Evolutionary conservation across 2,888 invertebrate genomes (phyloP).

Genomic region (Noctua pronuba): DNA sequence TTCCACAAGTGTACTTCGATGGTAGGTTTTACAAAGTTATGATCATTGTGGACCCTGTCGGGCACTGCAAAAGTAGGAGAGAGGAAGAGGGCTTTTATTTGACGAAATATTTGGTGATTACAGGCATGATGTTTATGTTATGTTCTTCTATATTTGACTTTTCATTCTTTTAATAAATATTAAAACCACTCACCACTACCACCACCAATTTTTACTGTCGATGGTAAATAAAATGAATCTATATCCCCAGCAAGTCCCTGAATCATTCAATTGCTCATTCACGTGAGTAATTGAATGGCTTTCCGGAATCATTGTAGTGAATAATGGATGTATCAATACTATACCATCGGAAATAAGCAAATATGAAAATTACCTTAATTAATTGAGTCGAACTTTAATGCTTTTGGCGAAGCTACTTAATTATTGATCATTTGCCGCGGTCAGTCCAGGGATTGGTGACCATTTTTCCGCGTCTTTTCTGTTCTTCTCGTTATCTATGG

Average conservation of each 20-base stretch:
- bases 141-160: not conserved
- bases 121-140: not conserved
- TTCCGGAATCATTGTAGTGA: not conserved
- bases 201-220: too few relatives aligned
- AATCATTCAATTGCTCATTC: conserved; percentile 11
- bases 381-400: conserved; percentile 3
- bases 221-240: conserved; percentile 1
- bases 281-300: conserved; percentile 5
- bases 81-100: too few relatives aligned
- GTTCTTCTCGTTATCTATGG: not conserved
- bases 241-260: not conserved
- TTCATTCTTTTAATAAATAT: not conserved
- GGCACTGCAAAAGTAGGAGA: too few relatives aligned
- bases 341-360: not conserved
- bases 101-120: too few relatives aligned
- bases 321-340: conserved; percentile 4
- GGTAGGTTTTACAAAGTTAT: too few relatives aligned
- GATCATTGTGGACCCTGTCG: too few relatives aligned
- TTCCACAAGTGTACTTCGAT: too few relatives aligned
- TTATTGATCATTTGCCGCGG: not conserved
- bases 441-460: too few relatives aligned
- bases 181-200: not conserved
- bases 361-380: not conserved
- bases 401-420: not conserved
- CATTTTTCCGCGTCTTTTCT: not conserved